These are phyloP conservation scores for Polydesmus complanatus DNA, from an alignment of 2,888 invertebrate genomes.

Conservation along the genomic window DNA sequence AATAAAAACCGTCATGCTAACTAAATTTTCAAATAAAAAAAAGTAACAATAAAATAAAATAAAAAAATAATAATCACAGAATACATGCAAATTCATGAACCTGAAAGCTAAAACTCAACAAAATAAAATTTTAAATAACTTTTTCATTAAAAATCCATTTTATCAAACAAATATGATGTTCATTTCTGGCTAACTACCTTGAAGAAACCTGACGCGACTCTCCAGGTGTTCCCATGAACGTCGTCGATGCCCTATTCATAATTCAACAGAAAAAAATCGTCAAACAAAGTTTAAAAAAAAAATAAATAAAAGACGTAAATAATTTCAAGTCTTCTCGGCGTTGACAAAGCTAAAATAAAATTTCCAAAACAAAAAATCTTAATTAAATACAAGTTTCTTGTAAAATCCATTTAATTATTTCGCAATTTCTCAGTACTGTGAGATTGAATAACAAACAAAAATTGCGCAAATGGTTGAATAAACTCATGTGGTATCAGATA, in stretches of 20 bases:
- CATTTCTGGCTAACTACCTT: slow-evolving; percentile 1
- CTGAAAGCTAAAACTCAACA: background rate
- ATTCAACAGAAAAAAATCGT: background rate
- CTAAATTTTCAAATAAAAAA: background rate
- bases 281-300: background rate
- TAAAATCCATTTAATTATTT: too few species aligned
- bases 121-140: background rate
- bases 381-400: too few species aligned
- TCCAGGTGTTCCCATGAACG: slow-evolving; percentile 10
- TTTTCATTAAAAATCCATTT: background rate
- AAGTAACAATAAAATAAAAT: background rate
- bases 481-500: too few species aligned
- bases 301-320: too few species aligned
- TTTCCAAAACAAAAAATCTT: too few species aligned
- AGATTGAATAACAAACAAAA: too few species aligned
- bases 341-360: too few species aligned
- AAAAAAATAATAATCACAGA: background rate
- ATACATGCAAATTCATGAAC: background rate
- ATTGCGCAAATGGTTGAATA: too few species aligned
- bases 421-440: too few species aligned
- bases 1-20: background rate
- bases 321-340: too few species aligned
- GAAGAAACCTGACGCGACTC: slow-evolving; percentile 14
- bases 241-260: slow-evolving; percentile 1
- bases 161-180: background rate